Conservation (phyloP, 2,797 vertebrate species). For the Anguilla marmorata region DNA sequence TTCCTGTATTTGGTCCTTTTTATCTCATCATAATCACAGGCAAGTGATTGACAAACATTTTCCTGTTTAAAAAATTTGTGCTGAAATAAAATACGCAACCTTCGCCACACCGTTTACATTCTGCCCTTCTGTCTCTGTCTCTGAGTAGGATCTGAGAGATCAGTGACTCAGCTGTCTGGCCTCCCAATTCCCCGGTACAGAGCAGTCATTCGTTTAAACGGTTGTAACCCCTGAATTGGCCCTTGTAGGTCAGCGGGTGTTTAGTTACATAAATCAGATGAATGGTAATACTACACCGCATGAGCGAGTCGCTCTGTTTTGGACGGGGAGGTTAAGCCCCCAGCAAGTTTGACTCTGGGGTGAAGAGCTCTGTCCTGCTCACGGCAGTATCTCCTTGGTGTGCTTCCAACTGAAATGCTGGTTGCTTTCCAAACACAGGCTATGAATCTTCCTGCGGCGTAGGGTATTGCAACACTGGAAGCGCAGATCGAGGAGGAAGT, state of each 20-base stretch:
- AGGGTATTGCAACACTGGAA: constrained; percentile 35
- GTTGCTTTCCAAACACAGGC: constrained; percentile 22
- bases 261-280: background rate
- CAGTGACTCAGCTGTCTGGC: background rate
- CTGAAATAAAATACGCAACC: background rate
- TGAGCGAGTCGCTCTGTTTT: background rate
- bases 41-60: background rate
- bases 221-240: background rate
- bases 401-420: constrained; percentile 45
- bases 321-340: background rate
- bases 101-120: background rate
- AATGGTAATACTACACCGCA: background rate
- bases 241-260: background rate
- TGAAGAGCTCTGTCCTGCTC: constrained; percentile 9
- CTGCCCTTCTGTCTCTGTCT: background rate
- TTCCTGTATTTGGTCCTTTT: background rate
- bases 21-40: background rate
- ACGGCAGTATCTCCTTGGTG: constrained; percentile 44
- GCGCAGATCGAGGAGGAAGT: constrained; percentile 45
- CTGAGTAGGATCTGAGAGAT: background rate
- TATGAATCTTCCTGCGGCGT: constrained; percentile 28
- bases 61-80: background rate
- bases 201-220: background rate
- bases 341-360: background rate
- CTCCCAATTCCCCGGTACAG: background rate